phyloP scores from a whole-genome alignment of 2,888 invertebrate species.

The Euzophera pinguis region DNA sequence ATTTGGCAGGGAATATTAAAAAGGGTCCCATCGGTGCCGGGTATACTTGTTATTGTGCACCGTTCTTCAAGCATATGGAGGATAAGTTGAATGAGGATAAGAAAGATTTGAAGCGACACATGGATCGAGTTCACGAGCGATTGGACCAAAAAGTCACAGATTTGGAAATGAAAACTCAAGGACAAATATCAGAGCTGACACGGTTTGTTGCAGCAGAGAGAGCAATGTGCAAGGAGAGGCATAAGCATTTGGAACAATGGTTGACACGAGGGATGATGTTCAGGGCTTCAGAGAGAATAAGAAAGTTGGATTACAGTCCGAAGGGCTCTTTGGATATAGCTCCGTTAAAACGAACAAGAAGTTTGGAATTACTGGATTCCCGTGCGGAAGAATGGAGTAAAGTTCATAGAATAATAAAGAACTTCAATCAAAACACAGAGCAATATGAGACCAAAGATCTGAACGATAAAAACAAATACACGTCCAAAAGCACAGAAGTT shows the following conservation, averaged over 20 bases:
- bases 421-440: conserved; percentile 60
- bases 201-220: conserved; percentile 83
- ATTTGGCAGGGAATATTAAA: conserved; percentile 95
- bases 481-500: conserved; percentile 76
- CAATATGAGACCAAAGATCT: conserved; percentile 64
- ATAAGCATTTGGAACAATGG: conserved; percentile 85
- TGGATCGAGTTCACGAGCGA: conserved; percentile 88
- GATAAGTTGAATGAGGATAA: conserved; percentile 89
- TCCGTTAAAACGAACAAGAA: conserved; percentile 83
- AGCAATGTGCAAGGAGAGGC: conserved; percentile 81
- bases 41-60: conserved; percentile 95
- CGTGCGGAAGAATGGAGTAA: conserved; percentile 66
- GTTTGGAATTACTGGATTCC: conserved; percentile 83
- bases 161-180: conserved; percentile 85
- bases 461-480: conserved; percentile 52
- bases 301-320: conserved; percentile 68
- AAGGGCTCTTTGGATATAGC: conserved; percentile 77
- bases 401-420: conserved; percentile 58
- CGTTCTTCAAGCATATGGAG: conserved; percentile 93
- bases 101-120: conserved; percentile 87
- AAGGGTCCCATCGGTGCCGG: conserved; percentile 97
- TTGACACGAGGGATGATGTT: conserved; percentile 82
- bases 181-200: conserved; percentile 84
- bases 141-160: conserved; percentile 90
- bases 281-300: conserved; percentile 76